Base-by-base conservation (phyloP, 2,888 invertebrate genomes). In the Lasius fuliginosus region DNA sequence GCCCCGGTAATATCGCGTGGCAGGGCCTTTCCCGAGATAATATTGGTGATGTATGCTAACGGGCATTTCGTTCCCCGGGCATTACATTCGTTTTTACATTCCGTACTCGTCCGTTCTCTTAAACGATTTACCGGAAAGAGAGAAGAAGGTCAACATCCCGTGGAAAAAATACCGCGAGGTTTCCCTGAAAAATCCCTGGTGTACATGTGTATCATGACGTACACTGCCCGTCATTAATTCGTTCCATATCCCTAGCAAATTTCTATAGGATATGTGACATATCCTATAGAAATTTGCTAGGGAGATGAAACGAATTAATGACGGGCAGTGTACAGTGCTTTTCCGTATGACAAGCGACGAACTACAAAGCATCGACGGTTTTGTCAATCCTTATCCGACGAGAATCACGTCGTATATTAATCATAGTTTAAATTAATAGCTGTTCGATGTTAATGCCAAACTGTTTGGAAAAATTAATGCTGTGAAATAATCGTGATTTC, bases 21-120 rank as follows among this genome's bases (percentile, higher is more conserved):
- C 91, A 90, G 89, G 86, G 84, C 90, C 91, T 88, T 88, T 87
- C 87, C 87, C 89, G 91, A 93, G 94, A 94, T 94, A 94, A 94
- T 93, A 93, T 93, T 93, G 91, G 91, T 93, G 93, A 94, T 93
- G 92, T 93, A 93, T 93, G 93, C 93, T 93, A 94, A 94, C 92
- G 92, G 91, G 92, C 91, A 92, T 92, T 92, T 89, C 88, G 87
- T 88, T 89, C 84, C 86, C 56, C 73, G 87, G 83, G 82, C 30
- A 36, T 36, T 84, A 76, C 87, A 88, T 86, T 49, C 87, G 87
- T 90, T 91, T 91, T 91, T 90, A 83, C 84, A 71, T 88, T 87
- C 82, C 82, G 79, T 73, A 81, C 87, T 83, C 76, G 64, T 76
- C 62, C 79, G 73, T 83, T 79, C 85, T 71, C 84, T 88, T 91